These are phyloP conservation scores for Corella eumyota DNA, from an alignment of 23 tunicate species.

Conservation along the genomic window DNA sequence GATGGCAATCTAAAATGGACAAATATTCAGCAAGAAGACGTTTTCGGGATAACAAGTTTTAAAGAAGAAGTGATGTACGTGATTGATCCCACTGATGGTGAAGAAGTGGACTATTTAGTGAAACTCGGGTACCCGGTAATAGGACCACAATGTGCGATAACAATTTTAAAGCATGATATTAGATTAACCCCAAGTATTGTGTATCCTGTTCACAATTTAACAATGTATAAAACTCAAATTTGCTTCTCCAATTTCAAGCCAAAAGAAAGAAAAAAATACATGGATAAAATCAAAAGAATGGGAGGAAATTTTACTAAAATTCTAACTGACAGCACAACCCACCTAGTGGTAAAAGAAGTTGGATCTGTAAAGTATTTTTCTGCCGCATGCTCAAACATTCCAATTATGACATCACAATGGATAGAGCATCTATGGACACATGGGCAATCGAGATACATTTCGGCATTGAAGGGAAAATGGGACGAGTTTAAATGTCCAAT, in stretches of 20 bases:
- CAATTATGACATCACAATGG: slow-evolving; percentile 79
- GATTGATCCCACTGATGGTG: slow-evolving; percentile 57
- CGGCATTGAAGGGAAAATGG: slow-evolving; percentile 81
- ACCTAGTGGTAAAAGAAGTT: slow-evolving; percentile 79
- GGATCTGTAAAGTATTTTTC: slow-evolving; percentile 83
- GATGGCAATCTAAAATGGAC: slow-evolving; percentile 8
- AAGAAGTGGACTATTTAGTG: slow-evolving; percentile 40
- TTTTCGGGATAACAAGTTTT: neutral
- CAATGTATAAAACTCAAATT: slow-evolving; percentile 49
- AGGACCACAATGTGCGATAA: slow-evolving; percentile 71
- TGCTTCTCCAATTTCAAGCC: slow-evolving; percentile 73
- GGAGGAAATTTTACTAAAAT: slow-evolving; percentile 56
- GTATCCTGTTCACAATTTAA: slow-evolving; percentile 59
- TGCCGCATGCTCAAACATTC: slow-evolving; percentile 50
- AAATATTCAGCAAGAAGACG: slow-evolving; percentile 26
- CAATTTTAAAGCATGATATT: slow-evolving; percentile 54
- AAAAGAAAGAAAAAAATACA: slow-evolving; percentile 24
- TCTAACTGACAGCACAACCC: slow-evolving; percentile 43
- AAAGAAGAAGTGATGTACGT: slow-evolving; percentile 74
- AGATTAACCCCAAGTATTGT: slow-evolving; percentile 24
- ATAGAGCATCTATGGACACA: slow-evolving; percentile 69
- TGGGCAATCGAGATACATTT: slow-evolving; percentile 48
- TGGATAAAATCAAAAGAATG: slow-evolving; percentile 47
- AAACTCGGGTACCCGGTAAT: slow-evolving; percentile 48
- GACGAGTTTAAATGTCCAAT: slow-evolving; percentile 72